phyloP scores from a whole-genome alignment of 2,888 invertebrate genomes.

The Silvanus unidentatus region DNA sequence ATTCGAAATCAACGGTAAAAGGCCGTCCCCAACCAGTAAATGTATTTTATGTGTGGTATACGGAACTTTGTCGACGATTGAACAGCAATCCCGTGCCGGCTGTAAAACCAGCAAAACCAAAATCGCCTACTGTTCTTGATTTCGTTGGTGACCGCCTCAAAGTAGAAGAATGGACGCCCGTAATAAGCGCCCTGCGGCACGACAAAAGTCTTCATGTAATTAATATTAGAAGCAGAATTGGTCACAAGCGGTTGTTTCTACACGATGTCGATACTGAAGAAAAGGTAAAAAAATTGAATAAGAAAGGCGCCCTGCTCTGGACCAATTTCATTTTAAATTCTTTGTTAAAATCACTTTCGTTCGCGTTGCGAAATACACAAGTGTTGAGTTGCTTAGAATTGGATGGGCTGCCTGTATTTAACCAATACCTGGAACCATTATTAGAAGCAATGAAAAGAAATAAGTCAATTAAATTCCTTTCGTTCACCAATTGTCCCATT shows the following conservation, averaged over 20 bases:
- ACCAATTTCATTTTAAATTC: slow-evolving; percentile 66
- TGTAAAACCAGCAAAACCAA: slow-evolving; percentile 40
- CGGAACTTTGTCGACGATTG: slow-evolving; percentile 42
- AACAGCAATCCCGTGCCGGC: slow-evolving; percentile 37
- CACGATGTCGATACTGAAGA: slow-evolving; percentile 52
- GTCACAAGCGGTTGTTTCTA: slow-evolving; percentile 37
- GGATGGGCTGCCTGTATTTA: slow-evolving; percentile 66
- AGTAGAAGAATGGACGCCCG: slow-evolving; percentile 70
- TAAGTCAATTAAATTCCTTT: slow-evolving; percentile 60
- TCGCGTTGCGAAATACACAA: slow-evolving; percentile 58
- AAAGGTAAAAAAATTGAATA: slow-evolving; percentile 55
- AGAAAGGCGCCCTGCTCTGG: slow-evolving; percentile 47
- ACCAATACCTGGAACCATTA: slow-evolving; percentile 53
- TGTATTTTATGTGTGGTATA: slow-evolving; percentile 45
- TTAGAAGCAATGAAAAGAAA: slow-evolving; percentile 57
- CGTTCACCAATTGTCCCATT: slow-evolving; percentile 61
- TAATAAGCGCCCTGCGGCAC: slow-evolving; percentile 64
- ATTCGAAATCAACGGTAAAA: too few relatives aligned
- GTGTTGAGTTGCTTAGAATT: slow-evolving; percentile 58
- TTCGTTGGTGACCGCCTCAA: slow-evolving; percentile 71
- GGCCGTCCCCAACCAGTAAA: slow-evolving; percentile 32
- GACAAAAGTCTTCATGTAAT: slow-evolving; percentile 67
- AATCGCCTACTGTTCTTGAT: slow-evolving; percentile 49
- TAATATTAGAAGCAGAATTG: slow-evolving; percentile 55
- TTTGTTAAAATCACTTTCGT: slow-evolving; percentile 58